Evolutionary conservation across 2,888 invertebrate species (phyloP).

Genomic region (Slavum lentiscoides): DNA sequence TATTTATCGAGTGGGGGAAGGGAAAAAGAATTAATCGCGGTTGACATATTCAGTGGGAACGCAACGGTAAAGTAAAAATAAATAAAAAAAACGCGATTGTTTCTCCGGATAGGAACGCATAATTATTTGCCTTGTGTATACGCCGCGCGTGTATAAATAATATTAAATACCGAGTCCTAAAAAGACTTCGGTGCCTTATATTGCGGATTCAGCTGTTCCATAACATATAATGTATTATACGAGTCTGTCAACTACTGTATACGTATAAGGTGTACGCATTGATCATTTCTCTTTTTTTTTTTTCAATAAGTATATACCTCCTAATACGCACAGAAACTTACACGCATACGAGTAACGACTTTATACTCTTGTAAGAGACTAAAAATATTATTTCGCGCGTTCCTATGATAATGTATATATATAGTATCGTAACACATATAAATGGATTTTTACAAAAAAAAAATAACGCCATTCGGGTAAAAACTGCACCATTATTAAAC

Average conservation of each 20-base stretch:
- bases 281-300: slow-evolving; percentile 23
- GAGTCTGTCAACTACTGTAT: neutral
- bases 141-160: neutral
- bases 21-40: too few species aligned
- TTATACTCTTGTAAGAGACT: too few species aligned
- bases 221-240: neutral
- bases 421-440: neutral
- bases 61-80: neutral
- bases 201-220: slow-evolving; percentile 33
- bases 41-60: slow-evolving; percentile 10
- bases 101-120: neutral
- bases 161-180: neutral
- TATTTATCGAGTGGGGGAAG: too few species aligned
- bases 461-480: too few species aligned
- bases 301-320: neutral
- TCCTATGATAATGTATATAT: too few species aligned
- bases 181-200: neutral
- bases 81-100: slow-evolving; percentile 28
- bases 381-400: too few species aligned
- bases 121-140: slow-evolving; percentile 9
- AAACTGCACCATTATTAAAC: too few species aligned
- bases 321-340: neutral
- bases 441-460: neutral
- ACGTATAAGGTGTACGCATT: neutral
- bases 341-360: too few species aligned